Evolutionary conservation across 2,888 invertebrate genomes (phyloP).

Genomic region (Incurvaria masculella): DNA sequence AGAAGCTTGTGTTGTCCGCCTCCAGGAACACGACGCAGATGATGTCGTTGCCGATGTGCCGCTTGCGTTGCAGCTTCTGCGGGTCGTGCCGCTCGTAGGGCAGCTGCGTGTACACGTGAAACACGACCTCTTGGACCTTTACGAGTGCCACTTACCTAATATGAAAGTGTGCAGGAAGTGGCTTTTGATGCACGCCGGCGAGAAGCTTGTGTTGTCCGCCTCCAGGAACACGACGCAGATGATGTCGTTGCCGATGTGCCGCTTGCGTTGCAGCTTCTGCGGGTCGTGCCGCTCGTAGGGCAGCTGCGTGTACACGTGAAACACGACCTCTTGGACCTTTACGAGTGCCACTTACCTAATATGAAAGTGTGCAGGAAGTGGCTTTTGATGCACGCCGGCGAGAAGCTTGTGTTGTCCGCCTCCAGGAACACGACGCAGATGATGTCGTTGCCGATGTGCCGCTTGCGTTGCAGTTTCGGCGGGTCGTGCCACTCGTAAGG

Average conservation of each 20-base stretch:
- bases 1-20: conserved; percentile 89
- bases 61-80: conserved; percentile 88
- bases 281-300: conserved; percentile 92
- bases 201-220: conserved; percentile 89
- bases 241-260: conserved; percentile 93
- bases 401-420: conserved; percentile 91
- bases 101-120: conserved; percentile 87
- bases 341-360: conserved; percentile 60
- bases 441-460: conserved; percentile 93
- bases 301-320: conserved; percentile 87
- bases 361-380: conserved; percentile 95
- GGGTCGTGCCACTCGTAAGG: conserved; percentile 92
- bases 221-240: conserved; percentile 93
- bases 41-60: conserved; percentile 93
- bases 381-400: conserved; percentile 91
- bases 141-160: conserved; percentile 53
- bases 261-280: conserved; percentile 88
- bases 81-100: conserved; percentile 92
- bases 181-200: conserved; percentile 91
- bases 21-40: conserved; percentile 93
- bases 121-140: conserved; percentile 99
- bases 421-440: conserved; percentile 93
- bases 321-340: conserved; percentile 99
- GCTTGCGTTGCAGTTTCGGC: conserved; percentile 88
- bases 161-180: conserved; percentile 95